These are phyloP conservation scores for Lasioglossum figueresi DNA, from an alignment of 2,888 invertebrate species.

Conservation along the genomic window DNA sequence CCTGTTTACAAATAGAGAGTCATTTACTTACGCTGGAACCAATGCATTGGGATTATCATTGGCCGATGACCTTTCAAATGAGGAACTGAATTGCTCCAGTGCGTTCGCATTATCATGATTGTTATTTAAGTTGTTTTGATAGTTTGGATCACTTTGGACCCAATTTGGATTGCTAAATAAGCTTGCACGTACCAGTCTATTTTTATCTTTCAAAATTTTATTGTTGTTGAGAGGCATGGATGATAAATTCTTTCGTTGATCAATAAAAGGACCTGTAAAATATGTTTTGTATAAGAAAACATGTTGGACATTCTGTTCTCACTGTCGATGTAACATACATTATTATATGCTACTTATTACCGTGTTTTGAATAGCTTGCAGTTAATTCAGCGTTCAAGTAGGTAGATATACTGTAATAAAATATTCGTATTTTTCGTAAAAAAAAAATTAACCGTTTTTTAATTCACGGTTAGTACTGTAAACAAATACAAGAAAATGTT, in stretches of 20 bases:
- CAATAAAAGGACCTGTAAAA: constrained; percentile 61
- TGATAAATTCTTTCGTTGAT: neutral
- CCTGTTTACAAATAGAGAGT: neutral
- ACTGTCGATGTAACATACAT: constrained; percentile 36
- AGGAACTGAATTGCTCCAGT: constrained; percentile 54
- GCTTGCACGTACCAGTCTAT: constrained; percentile 71
- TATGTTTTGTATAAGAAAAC: constrained; percentile 5
- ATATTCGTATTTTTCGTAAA: constrained; percentile 55
- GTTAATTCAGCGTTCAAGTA: constrained; percentile 65
- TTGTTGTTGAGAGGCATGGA: constrained; percentile 57
- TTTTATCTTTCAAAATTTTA: constrained; percentile 67
- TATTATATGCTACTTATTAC: constrained; percentile 57
- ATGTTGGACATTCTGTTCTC: neutral
- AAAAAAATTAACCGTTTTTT: constrained; percentile 46
- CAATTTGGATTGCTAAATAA: constrained; percentile 66
- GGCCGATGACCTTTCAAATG: constrained; percentile 41
- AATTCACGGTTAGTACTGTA: constrained; percentile 57
- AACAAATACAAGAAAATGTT: constrained; percentile 42
- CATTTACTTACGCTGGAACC: constrained; percentile 73
- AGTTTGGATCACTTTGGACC: constrained; percentile 69
- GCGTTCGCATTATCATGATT: constrained; percentile 47
- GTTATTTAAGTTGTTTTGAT: constrained; percentile 65
- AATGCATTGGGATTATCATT: constrained; percentile 74
- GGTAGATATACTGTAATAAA: constrained; percentile 67
- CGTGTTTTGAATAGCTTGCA: constrained; percentile 54